Evolutionary conservation across 2,113 vertebrate genomes (phyloP), one percentile per base, ranked within the genome.

Genomic region (Sphaerodactylus townsendi): DNA sequence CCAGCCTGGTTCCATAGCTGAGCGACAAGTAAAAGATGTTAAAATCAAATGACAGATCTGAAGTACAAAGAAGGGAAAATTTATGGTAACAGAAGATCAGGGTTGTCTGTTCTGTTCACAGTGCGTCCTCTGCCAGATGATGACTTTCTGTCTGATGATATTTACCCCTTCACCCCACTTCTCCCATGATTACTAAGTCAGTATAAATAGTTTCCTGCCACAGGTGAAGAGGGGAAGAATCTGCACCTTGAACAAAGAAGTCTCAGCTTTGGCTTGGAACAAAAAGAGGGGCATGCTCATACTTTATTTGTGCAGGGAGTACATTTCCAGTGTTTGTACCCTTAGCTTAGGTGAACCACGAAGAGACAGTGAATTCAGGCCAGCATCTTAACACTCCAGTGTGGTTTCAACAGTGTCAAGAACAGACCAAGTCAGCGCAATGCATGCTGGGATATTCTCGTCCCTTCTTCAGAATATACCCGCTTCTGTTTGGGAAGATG

Each of bases 1-100:
- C 92, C 64, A 89, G 56, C 92, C 94, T 93, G 90, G 90, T 88
- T 90, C 92, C 85, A 84, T 85, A 92, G 93, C 92, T 90, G 89
- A 94, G 83, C 89, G 93, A 91, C 83, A 82, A 86, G 86, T 88
- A 90, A 91, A 92, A 94, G 92, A 90, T 84, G 81, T 87, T 84
- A 88, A 92, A 65, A 86, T 46, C 66, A 93, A 92, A 85, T 79
- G 77, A 87, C 81, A 87, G 90, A 76, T 85, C 65, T 77, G 56
- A 88, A 85, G 81, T 92, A 84, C 83, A 92, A 92, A 91, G 82
- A 75, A 73, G 77, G 83, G 25, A 8, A 62, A 23, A 62, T 28
- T 2, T 77, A n/a, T 8, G 33, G 68, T 28, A 69, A 53, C 15
- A 15, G n/a, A 80, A 15, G n/a, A 80, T 28, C 9, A 10, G 30